These are phyloP conservation scores for Carettochelys insculpta DNA, from an alignment of 2,113 vertebrate species.

Conservation along the genomic window DNA sequence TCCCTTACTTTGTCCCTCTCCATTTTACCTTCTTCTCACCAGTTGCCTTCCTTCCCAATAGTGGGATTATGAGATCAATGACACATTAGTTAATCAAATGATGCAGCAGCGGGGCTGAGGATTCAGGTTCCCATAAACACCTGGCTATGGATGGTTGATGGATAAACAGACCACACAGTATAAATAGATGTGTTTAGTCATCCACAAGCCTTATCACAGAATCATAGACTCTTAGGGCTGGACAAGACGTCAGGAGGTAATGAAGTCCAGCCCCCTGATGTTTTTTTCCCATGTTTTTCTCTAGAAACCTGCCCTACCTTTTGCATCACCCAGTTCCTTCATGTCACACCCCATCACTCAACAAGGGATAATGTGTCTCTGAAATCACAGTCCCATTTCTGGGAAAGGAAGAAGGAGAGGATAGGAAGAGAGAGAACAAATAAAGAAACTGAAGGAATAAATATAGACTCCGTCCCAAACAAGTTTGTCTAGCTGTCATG, in stretches of 20 bases:
- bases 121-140: not conserved
- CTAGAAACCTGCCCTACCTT: not conserved
- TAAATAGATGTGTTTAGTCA: not conserved
- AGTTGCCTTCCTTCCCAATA: not conserved
- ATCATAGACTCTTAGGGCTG: too few species aligned
- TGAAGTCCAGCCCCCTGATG: too few species aligned
- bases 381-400: not conserved
- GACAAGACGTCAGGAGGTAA: too few species aligned
- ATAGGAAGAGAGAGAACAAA: not conserved
- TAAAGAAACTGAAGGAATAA: constrained; percentile 5
- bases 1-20: not conserved
- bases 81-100: not conserved
- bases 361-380: not conserved
- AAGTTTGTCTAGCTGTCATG: constrained; percentile 6
- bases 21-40: not conserved
- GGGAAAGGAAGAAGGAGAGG: not conserved
- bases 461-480: not conserved
- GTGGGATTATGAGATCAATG: not conserved
- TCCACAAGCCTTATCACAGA: not conserved
- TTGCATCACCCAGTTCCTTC: not conserved
- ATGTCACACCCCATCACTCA: not conserved
- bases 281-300: not conserved
- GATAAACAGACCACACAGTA: not conserved
- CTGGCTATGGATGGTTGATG: not conserved
- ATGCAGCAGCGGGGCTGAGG: not conserved